Conservation (phyloP, 2,797 vertebrate species). For the Enteromius paludinosus region DNA sequence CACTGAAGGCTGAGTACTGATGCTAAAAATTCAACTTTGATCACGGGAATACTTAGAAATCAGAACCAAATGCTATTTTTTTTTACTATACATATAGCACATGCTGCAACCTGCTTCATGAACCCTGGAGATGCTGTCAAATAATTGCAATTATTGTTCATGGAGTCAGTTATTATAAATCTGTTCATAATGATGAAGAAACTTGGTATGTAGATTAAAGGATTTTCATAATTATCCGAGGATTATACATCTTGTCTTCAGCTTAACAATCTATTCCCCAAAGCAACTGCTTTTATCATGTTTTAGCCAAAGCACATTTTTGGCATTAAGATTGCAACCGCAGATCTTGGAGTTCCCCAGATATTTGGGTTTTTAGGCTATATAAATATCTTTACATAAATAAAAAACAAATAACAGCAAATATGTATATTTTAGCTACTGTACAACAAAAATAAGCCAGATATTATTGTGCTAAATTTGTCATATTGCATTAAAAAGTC, state of each 20-base stretch:
- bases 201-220: neutral
- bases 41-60: neutral
- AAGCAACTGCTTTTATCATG: conserved; percentile 2
- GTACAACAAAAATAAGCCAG: neutral
- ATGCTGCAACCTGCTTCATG: neutral
- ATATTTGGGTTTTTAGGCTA: no score
- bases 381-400: no score
- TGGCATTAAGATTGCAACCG: neutral
- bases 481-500: neutral
- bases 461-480: neutral
- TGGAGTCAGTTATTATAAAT: conserved; percentile 1
- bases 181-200: neutral
- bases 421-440: neutral
- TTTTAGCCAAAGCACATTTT: neutral
- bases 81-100: no score
- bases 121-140: neutral
- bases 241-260: neutral
- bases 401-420: no score
- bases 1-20: neutral
- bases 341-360: conserved; percentile 11
- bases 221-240: neutral
- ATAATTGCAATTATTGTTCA: neutral
- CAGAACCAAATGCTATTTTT: neutral
- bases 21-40: neutral
- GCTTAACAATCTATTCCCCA: neutral